Conservation (phyloP, 2,888 invertebrate species). For the Cerceris ruficornis region DNA sequence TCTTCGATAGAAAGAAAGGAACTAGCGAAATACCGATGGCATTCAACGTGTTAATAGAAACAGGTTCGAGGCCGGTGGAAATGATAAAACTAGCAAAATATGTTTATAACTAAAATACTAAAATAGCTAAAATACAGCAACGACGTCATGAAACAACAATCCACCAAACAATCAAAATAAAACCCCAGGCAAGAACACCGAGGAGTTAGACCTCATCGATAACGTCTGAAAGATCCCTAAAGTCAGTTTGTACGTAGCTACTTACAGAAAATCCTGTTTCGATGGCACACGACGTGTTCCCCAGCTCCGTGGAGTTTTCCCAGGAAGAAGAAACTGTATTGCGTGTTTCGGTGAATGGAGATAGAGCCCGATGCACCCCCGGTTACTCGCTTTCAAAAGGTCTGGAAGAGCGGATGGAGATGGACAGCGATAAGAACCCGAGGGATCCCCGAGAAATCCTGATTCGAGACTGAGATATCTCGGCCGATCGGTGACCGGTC, state of each 20-base stretch:
- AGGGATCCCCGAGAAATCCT: constrained; percentile 54
- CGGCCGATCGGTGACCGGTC: constrained; percentile 61
- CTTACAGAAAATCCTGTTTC: constrained; percentile 24
- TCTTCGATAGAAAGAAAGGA: too few relatives aligned
- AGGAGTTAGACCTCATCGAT: constrained; percentile 11
- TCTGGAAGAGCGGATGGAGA: constrained; percentile 49
- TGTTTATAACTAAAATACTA: too few relatives aligned
- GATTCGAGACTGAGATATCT: constrained; percentile 61
- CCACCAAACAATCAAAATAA: not conserved
- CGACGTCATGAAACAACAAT: too few relatives aligned
- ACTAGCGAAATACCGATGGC: too few relatives aligned
- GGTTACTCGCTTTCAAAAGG: constrained; percentile 55
- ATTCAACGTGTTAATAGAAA: too few relatives aligned
- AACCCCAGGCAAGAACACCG: constrained; percentile 10
- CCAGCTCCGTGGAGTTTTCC: not conserved
- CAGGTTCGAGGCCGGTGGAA: too few relatives aligned
- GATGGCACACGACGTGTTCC: constrained; percentile 24
- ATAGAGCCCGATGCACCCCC: constrained; percentile 53
- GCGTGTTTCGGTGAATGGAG: constrained; percentile 62
- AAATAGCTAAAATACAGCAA: too few relatives aligned
- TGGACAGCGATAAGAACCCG: constrained; percentile 56
- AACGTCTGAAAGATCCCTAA: constrained; percentile 7
- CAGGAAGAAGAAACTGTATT: constrained; percentile 37
- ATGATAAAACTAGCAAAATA: too few relatives aligned
- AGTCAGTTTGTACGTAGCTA: constrained; percentile 49